These are phyloP conservation scores for Luidia sarsii DNA, from an alignment of 53 echinoderm and acorn worm species.

Conservation along the genomic window DNA sequence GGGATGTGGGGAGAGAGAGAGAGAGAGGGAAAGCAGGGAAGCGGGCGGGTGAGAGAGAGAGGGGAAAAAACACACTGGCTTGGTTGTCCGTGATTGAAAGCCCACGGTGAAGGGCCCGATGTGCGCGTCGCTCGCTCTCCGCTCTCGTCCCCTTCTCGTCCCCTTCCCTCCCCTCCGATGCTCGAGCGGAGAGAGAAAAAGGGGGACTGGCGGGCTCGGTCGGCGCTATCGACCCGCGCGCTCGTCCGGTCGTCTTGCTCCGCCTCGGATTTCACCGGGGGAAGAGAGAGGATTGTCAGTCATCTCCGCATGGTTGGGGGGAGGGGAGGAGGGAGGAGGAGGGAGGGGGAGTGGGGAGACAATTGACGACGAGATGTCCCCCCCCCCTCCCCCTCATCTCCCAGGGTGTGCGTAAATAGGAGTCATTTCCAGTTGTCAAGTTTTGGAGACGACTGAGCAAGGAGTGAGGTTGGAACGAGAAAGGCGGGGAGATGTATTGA, in stretches of 20 bases:
- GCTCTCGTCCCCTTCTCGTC: too few species aligned
- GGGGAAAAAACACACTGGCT: neutral
- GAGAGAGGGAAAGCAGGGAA: too few species aligned
- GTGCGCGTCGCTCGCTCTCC: too few species aligned
- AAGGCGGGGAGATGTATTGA: too few species aligned
- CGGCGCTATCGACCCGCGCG: constrained; percentile 2
- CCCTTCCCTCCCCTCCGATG: neutral
- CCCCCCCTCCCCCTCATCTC: too few species aligned
- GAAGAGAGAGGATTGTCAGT: constrained; percentile 5
- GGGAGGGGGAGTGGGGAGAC: too few species aligned
- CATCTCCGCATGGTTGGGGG: too few species aligned
- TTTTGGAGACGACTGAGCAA: neutral
- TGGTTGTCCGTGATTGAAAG: constrained; percentile 26
- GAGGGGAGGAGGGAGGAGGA: too few species aligned
- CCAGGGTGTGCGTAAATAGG: neutral
- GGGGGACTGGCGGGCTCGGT: neutral
- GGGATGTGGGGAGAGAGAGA: too few species aligned
- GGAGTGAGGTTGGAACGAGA: too few species aligned
- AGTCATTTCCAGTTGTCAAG: constrained; percentile 17
- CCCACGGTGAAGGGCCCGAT: neutral
- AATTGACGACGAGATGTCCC: too few species aligned
- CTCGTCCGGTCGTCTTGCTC: neutral
- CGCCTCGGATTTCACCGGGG: constrained; percentile 37
- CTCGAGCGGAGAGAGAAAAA: constrained; percentile 7
- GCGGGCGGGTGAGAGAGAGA: neutral